phyloP scores from a whole-genome alignment of 2,797 vertebrate genomes.

The Notolepis coatsorum region DNA sequence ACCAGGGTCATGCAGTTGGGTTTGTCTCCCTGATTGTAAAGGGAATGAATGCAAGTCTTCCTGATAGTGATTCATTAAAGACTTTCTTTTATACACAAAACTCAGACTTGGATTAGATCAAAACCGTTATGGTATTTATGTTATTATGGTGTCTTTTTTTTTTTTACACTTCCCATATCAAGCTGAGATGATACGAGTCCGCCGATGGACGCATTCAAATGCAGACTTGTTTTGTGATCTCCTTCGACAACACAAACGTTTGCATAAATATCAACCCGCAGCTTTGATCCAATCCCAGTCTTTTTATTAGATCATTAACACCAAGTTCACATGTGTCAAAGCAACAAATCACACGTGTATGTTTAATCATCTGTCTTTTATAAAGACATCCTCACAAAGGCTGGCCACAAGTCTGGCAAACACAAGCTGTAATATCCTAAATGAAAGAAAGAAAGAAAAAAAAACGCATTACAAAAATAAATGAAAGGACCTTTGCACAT shows the following conservation, averaged over 20 bases:
- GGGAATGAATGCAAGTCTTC: constrained; percentile 49
- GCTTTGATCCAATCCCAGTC: constrained; percentile 53
- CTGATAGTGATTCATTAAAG: constrained; percentile 33
- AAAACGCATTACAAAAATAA: constrained; percentile 84
- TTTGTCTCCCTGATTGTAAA: constrained; percentile 52
- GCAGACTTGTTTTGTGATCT: constrained; percentile 23
- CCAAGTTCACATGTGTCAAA: constrained; percentile 85
- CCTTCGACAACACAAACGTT: constrained; percentile 35
- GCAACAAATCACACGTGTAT: constrained; percentile 75
- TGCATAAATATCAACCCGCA: constrained; percentile 10
- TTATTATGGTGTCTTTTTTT: constrained; percentile 16
- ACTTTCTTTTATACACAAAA: constrained; percentile 48
- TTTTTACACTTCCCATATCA: constrained; percentile 22
- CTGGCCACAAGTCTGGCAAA: constrained; percentile 91
- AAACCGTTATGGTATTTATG: constrained; percentile 1
- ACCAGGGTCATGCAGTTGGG: constrained; percentile 26
- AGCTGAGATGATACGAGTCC: constrained; percentile 61
- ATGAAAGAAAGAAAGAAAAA: constrained; percentile 65
- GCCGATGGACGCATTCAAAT: constrained; percentile 45
- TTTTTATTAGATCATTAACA: constrained; percentile 60
- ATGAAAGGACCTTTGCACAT: constrained; percentile 97
- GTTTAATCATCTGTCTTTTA: constrained; percentile 90
- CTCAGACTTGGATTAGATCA: constrained; percentile 53
- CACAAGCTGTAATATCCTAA: constrained; percentile 93
- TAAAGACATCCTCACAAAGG: constrained; percentile 92